Base-by-base conservation (phyloP, 2,113 vertebrate genomes). In the Polypterus bichir region DNA sequence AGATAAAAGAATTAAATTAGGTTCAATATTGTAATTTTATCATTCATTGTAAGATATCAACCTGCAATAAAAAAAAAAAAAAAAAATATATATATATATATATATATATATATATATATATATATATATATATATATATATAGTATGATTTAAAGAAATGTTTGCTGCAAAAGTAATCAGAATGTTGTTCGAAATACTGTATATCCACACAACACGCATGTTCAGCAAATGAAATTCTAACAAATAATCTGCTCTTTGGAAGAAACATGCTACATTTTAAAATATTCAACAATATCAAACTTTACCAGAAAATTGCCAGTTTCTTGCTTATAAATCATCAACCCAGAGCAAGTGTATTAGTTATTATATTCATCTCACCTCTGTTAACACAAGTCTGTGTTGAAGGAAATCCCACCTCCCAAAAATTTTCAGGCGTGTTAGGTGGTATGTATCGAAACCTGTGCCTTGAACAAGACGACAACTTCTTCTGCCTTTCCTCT, bases 391-490 rank as follows among this genome's bases (percentile, higher is more conserved):
- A 97, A 4, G 87, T 98, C 69, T 97, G 95, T 4, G 96, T 99
- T 0, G 95, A 94, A 48, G 95, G 94, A 76, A 99, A 99, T 63
- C 95, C 95, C 61, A 98, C 91, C 67, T 98, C 96, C 96, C 96
- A 98, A 77, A 99, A 99, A 78, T 97, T 88, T 73, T 99, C 93
- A 5, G 95, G 95, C 6, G 95, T 97, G 47, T 62, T 88, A 6
- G 95, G 93, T 54, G 93, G 94, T 71, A 93, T 79, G 59, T 93
- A 92, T 1, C 85, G 89, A 69, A 88, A 94, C 3, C 96, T 83
- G 57, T 99, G 96, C 59, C 95, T 86, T 9, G 96, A 99, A 72
- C 95, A 98, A 11, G 86, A 73, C 5, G 91, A 78, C 49, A 99
- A 52, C 72, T 97, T 97, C 66, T 92, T 94, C 64, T 81, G 76